Percentiles rank a stretch among this genome's conserved stretches.
Evolutionary conservation across 2,113 vertebrate species (phyloP).

Genomic region (Cervus canadensis): DNA sequence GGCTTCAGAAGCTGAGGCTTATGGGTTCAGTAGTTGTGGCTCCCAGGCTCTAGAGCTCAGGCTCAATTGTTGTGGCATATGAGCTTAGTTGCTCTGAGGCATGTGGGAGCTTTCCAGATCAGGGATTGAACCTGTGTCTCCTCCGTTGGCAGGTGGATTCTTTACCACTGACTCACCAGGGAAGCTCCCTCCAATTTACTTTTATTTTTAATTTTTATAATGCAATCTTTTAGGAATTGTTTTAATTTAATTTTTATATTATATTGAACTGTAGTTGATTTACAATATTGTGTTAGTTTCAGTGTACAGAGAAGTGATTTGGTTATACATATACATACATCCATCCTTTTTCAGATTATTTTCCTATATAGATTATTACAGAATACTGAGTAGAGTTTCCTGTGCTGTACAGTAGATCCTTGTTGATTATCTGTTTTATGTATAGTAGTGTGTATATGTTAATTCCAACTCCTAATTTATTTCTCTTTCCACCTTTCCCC

Average conservation of each 20-base stretch:
- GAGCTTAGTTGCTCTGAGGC: background rate
- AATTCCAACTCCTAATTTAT: background rate
- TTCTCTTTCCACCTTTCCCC: background rate
- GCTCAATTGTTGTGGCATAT: background rate
- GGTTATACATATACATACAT: background rate
- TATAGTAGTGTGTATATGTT: background rate
- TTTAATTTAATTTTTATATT: background rate
- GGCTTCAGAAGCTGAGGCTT: background rate
- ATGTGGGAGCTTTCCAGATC: background rate
- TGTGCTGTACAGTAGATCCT: background rate
- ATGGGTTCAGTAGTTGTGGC: background rate
- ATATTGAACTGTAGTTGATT: background rate
- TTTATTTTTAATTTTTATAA: background rate
- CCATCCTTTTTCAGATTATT: background rate
- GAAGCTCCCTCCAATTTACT: background rate
- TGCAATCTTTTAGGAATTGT: background rate
- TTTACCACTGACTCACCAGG: background rate
- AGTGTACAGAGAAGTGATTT: background rate
- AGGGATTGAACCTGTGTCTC: background rate
- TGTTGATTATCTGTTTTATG: background rate
- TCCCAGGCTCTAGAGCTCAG: background rate
- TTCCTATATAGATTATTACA: background rate
- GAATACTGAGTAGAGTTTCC: background rate
- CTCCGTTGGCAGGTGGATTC: background rate
- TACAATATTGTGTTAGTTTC: background rate